Evolutionary conservation across 2,113 vertebrate species (phyloP).

Genomic region (Onychostoma macrolepis): DNA sequence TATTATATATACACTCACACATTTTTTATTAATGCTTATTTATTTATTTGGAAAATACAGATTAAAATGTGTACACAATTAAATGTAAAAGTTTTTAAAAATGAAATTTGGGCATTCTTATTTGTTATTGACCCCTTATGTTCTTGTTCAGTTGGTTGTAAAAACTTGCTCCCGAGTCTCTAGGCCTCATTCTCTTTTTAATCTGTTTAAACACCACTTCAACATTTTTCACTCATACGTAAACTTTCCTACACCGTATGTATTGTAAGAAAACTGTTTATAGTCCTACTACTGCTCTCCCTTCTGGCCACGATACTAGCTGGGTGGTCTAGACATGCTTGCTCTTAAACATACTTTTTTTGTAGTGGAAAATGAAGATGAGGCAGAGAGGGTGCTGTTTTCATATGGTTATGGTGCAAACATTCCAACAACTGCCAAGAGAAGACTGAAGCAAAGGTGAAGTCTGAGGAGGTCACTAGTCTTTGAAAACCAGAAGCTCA

Average conservation of each 20-base stretch:
- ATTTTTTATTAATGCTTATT: too few species aligned
- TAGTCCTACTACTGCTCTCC: not conserved
- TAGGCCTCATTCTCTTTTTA: not conserved
- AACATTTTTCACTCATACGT: not conserved
- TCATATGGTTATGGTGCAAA: conserved; percentile 98
- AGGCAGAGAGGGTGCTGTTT: conserved; percentile 94
- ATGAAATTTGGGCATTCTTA: not conserved
- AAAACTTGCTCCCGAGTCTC: not conserved
- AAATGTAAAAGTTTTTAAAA: too few species aligned
- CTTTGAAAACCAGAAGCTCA: not conserved
- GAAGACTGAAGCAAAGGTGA: conserved; percentile 94
- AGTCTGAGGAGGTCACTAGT: not conserved
- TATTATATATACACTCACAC: too few species aligned
- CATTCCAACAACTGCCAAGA: conserved; percentile 93
- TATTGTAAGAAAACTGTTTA: conserved; percentile 23
- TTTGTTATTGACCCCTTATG: not conserved
- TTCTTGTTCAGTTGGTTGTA: conserved; percentile 5
- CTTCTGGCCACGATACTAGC: not conserved
- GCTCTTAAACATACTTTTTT: conserved; percentile 41
- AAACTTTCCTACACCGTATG: not conserved
- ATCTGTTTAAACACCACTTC: not conserved
- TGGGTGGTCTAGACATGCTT: conserved; percentile 44
- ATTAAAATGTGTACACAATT: too few species aligned
- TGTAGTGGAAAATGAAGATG: conserved; percentile 91
- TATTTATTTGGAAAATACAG: too few species aligned